Percentiles rank a stretch among this genome's conserved stretches.
phyloP scores from a whole-genome alignment of 2,113 vertebrate genomes.

The Bos indicus region DNA sequence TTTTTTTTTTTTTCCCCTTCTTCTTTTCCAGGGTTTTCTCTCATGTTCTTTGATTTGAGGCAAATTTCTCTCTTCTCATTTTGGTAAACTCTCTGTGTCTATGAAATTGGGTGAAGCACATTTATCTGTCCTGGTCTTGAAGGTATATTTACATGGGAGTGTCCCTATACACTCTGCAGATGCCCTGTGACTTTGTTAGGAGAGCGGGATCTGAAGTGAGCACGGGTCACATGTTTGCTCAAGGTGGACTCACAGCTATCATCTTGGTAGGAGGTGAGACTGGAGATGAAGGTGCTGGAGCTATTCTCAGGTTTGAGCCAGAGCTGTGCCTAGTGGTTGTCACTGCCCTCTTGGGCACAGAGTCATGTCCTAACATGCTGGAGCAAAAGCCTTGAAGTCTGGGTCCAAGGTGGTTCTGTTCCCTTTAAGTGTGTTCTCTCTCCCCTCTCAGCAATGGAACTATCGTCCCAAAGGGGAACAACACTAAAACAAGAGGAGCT shows the following conservation, averaged over 20 bases:
- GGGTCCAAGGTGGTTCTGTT: background rate
- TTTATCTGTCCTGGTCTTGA: background rate
- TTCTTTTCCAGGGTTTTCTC: background rate
- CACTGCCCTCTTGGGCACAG: background rate
- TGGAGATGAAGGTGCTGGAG: background rate
- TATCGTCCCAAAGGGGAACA: background rate
- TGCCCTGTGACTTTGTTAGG: background rate
- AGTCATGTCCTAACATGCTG: background rate
- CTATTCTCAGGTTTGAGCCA: background rate
- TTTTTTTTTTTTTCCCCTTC: background rate
- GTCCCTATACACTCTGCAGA: background rate
- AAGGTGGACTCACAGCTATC: background rate
- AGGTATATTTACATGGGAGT: background rate
- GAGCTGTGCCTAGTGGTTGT: background rate
- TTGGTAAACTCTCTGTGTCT: background rate
- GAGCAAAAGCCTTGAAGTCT: background rate
- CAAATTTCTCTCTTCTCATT: background rate
- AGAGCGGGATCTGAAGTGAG: background rate
- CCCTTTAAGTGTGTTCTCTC: background rate
- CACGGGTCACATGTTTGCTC: background rate
- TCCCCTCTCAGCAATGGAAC: background rate
- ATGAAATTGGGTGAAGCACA: background rate
- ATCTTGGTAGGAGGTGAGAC: background rate
- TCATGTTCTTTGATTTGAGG: background rate
- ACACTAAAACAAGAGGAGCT: background rate